Percentiles rank a stretch among this genome's conserved stretches.
Conservation (phyloP, 2,888 invertebrate genomes). For the Pheosia gnoma region DNA sequence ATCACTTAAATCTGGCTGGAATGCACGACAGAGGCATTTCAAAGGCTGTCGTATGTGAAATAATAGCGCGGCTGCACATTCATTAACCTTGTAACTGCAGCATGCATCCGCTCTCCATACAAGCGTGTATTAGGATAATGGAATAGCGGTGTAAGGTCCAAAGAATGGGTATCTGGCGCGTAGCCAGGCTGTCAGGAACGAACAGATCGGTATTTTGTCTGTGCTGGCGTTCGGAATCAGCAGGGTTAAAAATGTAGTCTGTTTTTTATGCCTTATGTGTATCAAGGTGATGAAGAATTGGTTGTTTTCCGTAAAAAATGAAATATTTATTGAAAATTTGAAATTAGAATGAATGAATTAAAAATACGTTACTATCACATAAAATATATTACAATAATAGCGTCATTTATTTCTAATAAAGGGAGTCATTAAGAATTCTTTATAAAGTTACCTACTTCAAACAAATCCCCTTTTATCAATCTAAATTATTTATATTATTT, state of each 20-base stretch:
- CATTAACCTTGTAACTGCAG: constrained; percentile 1
- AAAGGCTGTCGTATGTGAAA: not conserved
- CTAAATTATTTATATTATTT: not conserved
- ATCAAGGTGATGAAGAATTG: too few species aligned
- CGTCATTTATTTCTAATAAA: not conserved
- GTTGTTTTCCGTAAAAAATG: too few species aligned
- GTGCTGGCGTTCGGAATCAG: not conserved
- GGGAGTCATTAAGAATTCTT: not conserved
- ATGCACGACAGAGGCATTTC: not conserved
- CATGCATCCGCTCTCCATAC: not conserved
- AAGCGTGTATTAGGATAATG: constrained; percentile 3
- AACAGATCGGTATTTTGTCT: not conserved
- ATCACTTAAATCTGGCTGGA: not conserved
- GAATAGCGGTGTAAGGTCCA: constrained; percentile 3
- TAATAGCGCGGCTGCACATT: not conserved
- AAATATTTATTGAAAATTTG: too few species aligned
- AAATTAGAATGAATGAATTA: too few species aligned
- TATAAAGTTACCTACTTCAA: not conserved
- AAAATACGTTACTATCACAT: too few species aligned
- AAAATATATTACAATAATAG: not conserved
- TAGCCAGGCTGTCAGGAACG: not conserved
- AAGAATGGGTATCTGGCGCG: constrained; percentile 1
- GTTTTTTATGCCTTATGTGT: not conserved
- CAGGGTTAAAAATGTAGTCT: not conserved
- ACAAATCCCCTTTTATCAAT: not conserved